Evolutionary conservation across 2,113 vertebrate genomes (phyloP), one percentile per base, ranked within the genome.

Genomic region (Holacanthus passer): DNA sequence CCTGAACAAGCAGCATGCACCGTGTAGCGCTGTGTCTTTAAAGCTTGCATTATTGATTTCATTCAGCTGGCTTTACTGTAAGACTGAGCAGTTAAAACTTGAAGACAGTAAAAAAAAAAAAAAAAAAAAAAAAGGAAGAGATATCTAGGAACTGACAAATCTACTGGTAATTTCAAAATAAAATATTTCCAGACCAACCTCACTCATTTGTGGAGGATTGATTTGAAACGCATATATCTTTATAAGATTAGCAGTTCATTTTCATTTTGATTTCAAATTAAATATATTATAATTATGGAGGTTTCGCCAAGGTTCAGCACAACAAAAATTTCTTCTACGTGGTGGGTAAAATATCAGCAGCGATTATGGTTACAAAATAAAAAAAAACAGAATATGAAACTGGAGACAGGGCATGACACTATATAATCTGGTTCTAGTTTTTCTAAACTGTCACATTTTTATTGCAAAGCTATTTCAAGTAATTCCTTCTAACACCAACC

Each of bases 401-500:
- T 37, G 32, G 24, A 74, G 77, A 74, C 16, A 63, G 24, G 29
- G 19, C 56, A 81, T 35, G 47, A 68, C 72, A 31, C 39, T 63
- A 29, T 45, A 73, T 82, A 81, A 91, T 86, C 75, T 71, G 32
- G 45, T 52, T 77, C 52, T 69, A 84, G 48, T 68, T 87, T 72
- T 87, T 78, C 73, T 79, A 59, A 79, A 86, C 60, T 72, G 62
- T 63, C 72, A 69, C 75, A 69, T 81, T 82, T 81, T 71, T 68
- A 81, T 72, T 77, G 69, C 74, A 74, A 80, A 90, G 48, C 85
- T 56, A 88, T 89, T 90, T 84, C 47, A 74, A 83, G 66, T 76
- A 87, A 90, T 82, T 80, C 73, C 77, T 75, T 77, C 75, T 65
- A 59, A 88, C 53, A 50, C 60, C 63, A 77, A 86, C 78, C 69